Evolutionary conservation across 2,888 invertebrate species (phyloP).

Genomic region (Trissolcus japonicus): DNA sequence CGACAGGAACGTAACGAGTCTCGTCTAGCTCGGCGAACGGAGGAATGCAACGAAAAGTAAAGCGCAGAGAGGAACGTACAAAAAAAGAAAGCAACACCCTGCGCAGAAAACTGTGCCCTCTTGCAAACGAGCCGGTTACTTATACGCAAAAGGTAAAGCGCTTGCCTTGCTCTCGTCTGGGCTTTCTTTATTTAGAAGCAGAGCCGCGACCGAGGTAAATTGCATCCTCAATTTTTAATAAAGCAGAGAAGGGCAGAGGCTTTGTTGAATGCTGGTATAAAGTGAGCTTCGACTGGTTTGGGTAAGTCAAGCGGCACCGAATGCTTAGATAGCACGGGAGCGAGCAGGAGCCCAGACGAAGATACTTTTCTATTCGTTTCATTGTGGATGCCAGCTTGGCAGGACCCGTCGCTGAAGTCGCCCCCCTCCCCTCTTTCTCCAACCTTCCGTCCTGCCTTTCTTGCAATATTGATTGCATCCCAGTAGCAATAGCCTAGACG

Average conservation of each 20-base stretch:
- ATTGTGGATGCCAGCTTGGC: constrained; percentile 65
- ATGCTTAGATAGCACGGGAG: constrained; percentile 30
- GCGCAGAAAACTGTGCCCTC: constrained; percentile 14
- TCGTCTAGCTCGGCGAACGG: constrained; percentile 31
- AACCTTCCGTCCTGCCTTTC: constrained; percentile 59
- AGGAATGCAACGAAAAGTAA: constrained; percentile 6
- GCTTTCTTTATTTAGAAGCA: constrained; percentile 72
- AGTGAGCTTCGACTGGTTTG: constrained; percentile 70
- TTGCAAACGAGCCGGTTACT: constrained; percentile 43
- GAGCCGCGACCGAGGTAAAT: constrained; percentile 69
- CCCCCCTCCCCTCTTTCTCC: constrained; percentile 19
- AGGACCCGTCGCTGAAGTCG: constrained; percentile 45
- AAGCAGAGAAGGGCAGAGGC: constrained; percentile 67
- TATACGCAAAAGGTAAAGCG: constrained; percentile 55
- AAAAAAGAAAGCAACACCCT: constrained; percentile 13
- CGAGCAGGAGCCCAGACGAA: constrained; percentile 47
- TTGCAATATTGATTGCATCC: constrained; percentile 72
- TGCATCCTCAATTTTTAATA: constrained; percentile 76
- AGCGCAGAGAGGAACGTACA: background rate
- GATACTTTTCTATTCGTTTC: constrained; percentile 67
- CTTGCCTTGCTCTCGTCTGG: constrained; percentile 59
- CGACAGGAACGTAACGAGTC: constrained; percentile 53
- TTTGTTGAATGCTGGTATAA: constrained; percentile 72
- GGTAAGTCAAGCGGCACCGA: constrained; percentile 66
- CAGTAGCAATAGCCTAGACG: constrained; percentile 47